phyloP scores from a whole-genome alignment of 1,140 invertebrate species.

The Drosophila nikananu region DNA sequence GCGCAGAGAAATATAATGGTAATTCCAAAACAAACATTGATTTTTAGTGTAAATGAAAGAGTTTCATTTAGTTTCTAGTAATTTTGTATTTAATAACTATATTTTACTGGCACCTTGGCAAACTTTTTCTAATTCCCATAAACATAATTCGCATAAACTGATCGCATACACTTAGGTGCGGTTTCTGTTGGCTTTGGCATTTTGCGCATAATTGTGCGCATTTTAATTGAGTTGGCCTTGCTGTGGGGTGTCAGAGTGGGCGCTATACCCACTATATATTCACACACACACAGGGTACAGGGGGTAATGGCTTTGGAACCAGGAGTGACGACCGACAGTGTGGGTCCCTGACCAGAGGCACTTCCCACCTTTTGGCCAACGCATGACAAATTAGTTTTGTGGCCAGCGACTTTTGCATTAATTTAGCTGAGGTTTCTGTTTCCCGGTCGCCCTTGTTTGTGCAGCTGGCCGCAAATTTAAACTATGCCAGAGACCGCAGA shows the following conservation, averaged over 20 bases:
- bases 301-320: constrained; percentile 13
- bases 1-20: background rate
- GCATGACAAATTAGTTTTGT: constrained; percentile 83
- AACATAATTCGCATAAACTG: constrained; percentile 17
- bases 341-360: constrained; percentile 18
- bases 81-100: too few species aligned
- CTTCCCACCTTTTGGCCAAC: constrained; percentile 60
- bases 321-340: background rate
- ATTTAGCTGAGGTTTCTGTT: constrained; percentile 72
- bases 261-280: background rate
- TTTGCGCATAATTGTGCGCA: constrained; percentile 75
- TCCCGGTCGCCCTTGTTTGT: constrained; percentile 44
- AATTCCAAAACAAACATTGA: background rate
- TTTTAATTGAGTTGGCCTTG: constrained; percentile 77
- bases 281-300: constrained; percentile 1
- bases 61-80: too few species aligned
- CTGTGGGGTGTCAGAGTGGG: background rate
- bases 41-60: too few species aligned
- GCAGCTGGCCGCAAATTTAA: constrained; percentile 59
- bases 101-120: background rate
- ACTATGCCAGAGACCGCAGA: constrained; percentile 48
- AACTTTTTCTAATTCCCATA: background rate
- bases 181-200: constrained; percentile 55
- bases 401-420: constrained; percentile 76
- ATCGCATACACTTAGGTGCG: constrained; percentile 21